phyloP scores from a whole-genome alignment of 2,888 invertebrate genomes.

The Eumacrocentrus americanus region DNA sequence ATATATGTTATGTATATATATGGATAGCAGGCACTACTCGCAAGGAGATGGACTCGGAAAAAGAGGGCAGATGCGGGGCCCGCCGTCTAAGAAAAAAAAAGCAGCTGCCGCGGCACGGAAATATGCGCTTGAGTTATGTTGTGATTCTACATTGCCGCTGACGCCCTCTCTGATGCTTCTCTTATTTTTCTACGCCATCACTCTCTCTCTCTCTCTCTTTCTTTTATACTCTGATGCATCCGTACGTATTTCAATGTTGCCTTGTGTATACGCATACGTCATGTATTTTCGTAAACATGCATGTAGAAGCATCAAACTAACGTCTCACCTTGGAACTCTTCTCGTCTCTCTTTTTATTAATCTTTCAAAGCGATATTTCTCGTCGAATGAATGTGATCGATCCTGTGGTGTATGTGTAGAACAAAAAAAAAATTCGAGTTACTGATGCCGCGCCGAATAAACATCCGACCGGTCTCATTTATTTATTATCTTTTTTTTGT shows the following conservation, averaged over 20 bases:
- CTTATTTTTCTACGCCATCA: constrained; percentile 6
- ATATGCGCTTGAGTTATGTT: constrained; percentile 35
- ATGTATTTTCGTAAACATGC: constrained; percentile 27
- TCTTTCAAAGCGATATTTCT: constrained; percentile 10
- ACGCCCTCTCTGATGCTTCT: not conserved
- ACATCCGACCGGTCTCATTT: constrained; percentile 19
- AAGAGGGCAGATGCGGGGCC: constrained; percentile 29
- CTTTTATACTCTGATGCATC: not conserved
- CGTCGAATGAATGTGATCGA: constrained; percentile 20
- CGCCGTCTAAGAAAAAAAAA: constrained; percentile 13
- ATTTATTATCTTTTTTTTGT: constrained; percentile 9
- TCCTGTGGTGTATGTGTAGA: constrained; percentile 1
- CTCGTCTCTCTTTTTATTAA: not conserved
- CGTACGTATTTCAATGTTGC: not conserved
- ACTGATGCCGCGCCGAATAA: constrained; percentile 16
- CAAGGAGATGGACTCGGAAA: constrained; percentile 19
- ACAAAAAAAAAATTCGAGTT: constrained; percentile 13
- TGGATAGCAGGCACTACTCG: not conserved
- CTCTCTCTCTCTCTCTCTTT: not conserved
- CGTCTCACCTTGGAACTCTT: constrained; percentile 6
- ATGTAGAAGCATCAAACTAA: constrained; percentile 18
- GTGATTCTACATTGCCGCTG: constrained; percentile 33
- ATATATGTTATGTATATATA: not conserved
- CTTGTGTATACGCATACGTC: constrained; percentile 17
- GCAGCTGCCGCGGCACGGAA: constrained; percentile 13